These are phyloP conservation scores for Hydrozoanthus tunicans DNA, from an alignment of 64 coral and sea anemone genomes.

Conservation along the genomic window DNA sequence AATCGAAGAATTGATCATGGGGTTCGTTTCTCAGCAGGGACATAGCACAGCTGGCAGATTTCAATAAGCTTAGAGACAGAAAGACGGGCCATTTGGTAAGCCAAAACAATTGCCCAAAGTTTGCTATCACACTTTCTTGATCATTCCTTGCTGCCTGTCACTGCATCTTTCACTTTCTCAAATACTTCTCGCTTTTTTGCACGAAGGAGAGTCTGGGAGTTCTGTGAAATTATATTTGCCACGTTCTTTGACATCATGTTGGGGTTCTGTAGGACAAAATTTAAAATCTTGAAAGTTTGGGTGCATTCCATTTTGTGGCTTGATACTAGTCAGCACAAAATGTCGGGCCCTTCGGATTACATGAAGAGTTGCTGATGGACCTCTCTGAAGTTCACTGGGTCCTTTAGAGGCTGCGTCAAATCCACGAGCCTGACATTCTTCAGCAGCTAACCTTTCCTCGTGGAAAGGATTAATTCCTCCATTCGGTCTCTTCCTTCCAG, in stretches of 20 bases:
- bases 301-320: not conserved
- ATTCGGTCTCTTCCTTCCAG: conserved; percentile 39
- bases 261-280: conserved; percentile 35
- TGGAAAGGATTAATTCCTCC: conserved; percentile 56
- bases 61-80: not conserved
- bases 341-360: conserved; percentile 49
- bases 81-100: not conserved
- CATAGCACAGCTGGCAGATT: too few relatives aligned
- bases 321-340: conserved; percentile 2
- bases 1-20: conserved; percentile 20
- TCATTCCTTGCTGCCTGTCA: conserved; percentile 23
- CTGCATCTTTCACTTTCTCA: conserved; percentile 15
- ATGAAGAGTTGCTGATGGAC: not conserved
- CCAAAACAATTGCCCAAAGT: conserved; percentile 23
- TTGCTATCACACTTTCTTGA: conserved; percentile 15
- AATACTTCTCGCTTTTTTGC: conserved; percentile 5
- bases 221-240: conserved; percentile 49
- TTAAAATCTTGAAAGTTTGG: conserved; percentile 22
- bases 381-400: not conserved
- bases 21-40: conserved; percentile 8
- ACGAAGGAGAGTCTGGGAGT: conserved; percentile 32
- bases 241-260: conserved; percentile 57
- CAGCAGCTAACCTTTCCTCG: conserved; percentile 43
- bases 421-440: conserved; percentile 9
- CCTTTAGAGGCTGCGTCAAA: not conserved